phyloP scores from a whole-genome alignment of 2,113 vertebrate genomes.

The Gallinago media region DNA sequence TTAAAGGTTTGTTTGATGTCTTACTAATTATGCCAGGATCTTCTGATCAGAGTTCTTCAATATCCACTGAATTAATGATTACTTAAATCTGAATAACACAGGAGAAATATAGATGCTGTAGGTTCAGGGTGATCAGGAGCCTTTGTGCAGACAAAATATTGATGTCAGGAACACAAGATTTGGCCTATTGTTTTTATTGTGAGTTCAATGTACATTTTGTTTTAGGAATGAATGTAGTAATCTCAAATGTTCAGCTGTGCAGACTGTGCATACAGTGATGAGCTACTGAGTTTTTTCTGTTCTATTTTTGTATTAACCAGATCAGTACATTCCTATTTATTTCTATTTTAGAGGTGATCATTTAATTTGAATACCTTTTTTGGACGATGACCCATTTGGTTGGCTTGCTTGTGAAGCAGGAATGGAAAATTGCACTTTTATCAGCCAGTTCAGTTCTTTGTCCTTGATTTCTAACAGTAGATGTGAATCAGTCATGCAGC shows the following conservation, averaged over 20 bases:
- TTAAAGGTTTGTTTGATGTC: slow-evolving; percentile 21
- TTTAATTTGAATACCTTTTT: background rate
- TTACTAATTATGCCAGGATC: background rate
- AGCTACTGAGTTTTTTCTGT: background rate
- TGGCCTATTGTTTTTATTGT: background rate
- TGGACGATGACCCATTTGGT: background rate
- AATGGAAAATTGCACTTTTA: slow-evolving; percentile 7
- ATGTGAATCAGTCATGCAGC: background rate
- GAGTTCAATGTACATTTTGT: fast-evolving
- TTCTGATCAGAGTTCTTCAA: background rate
- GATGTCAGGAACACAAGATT: background rate
- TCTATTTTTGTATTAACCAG: slow-evolving; percentile 15
- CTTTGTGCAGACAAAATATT: background rate
- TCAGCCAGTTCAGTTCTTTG: background rate
- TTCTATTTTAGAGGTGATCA: background rate
- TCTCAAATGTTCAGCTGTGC: background rate
- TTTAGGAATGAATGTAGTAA: background rate
- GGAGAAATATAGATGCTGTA: background rate
- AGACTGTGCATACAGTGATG: background rate
- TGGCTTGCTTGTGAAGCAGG: background rate
- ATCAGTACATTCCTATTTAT: background rate
- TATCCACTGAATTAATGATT: background rate
- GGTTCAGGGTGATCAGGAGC: background rate
- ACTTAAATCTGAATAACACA: background rate
- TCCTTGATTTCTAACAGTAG: background rate